These are phyloP conservation scores for Phaenicophaeus curvirostris DNA, from an alignment of 2,797 vertebrate genomes.

Conservation along the genomic window DNA sequence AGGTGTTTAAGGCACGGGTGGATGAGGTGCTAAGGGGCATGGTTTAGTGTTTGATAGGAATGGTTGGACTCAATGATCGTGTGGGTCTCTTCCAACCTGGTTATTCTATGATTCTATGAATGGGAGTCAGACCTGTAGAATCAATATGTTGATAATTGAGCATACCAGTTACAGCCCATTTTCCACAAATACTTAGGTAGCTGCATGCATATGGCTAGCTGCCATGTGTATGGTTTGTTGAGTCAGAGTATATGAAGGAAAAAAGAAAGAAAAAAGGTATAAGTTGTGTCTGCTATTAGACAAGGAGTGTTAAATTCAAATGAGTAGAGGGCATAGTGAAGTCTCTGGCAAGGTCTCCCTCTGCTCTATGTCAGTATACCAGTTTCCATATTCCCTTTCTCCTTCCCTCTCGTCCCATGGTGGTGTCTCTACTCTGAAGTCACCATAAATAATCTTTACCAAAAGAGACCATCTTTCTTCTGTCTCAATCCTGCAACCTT, in stretches of 20 bases:
- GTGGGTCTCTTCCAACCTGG: no score
- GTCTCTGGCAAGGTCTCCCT: background rate
- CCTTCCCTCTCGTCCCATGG: background rate
- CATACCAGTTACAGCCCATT: background rate
- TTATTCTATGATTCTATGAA: no score
- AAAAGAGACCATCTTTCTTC: background rate
- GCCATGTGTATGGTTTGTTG: background rate
- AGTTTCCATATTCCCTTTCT: background rate
- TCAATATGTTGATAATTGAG: background rate
- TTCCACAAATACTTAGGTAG: background rate
- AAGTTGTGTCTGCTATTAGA: background rate
- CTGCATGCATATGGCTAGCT: background rate
- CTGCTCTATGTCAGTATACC: background rate
- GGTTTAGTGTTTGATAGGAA: no score
- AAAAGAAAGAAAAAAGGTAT: background rate
- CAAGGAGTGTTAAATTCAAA: background rate
- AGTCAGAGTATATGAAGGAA: background rate
- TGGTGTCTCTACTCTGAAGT: accelerated
- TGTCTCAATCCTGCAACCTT: background rate
- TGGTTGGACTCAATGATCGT: no score
- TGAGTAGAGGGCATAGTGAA: background rate
- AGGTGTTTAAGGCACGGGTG: no score
- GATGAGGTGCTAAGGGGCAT: no score
- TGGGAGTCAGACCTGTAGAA: background rate
- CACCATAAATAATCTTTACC: background rate